Conservation (phyloP, 2,113 vertebrate species). For the Salvelinus namaycush region DNA sequence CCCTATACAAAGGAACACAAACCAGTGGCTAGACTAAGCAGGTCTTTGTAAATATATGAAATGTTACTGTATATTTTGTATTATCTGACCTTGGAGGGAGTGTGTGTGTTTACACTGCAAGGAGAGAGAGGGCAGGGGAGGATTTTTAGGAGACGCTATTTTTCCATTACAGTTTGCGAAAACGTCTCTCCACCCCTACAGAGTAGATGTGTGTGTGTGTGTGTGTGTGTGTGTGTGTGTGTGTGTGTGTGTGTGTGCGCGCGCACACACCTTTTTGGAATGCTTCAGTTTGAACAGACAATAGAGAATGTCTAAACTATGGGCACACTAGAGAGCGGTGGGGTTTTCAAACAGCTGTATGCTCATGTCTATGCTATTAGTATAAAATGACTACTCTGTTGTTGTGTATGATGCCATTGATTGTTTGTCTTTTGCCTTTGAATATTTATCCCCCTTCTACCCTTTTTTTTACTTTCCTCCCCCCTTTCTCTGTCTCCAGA, state of each 20-base stretch:
- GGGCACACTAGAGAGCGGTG: too few species aligned
- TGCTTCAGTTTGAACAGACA: too few species aligned
- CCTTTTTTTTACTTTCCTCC: neutral
- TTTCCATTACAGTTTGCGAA: neutral
- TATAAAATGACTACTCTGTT: too few species aligned
- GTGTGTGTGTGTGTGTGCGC: too few species aligned
- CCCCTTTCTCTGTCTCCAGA: conserved; percentile 64
- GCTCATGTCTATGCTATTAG: too few species aligned
- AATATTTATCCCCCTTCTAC: neutral
- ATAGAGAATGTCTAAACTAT: too few species aligned
- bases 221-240: too few species aligned
- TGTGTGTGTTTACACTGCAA: neutral
- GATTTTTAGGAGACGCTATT: neutral
- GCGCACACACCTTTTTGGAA: too few species aligned
- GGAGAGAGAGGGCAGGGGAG: neutral
- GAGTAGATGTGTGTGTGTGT: too few species aligned
- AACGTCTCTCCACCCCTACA: too few species aligned
- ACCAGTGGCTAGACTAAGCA: neutral
- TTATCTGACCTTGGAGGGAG: neutral
- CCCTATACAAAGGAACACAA: too few species aligned
- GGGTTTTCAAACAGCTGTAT: too few species aligned
- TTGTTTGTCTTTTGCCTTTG: neutral
- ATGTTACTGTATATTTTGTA: neutral
- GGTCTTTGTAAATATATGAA: neutral
- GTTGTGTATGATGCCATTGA: neutral